Percentiles rank a stretch among this genome's conserved stretches.
phyloP scores from a whole-genome alignment of 2,888 invertebrate genomes.

The Pocota personata region DNA sequence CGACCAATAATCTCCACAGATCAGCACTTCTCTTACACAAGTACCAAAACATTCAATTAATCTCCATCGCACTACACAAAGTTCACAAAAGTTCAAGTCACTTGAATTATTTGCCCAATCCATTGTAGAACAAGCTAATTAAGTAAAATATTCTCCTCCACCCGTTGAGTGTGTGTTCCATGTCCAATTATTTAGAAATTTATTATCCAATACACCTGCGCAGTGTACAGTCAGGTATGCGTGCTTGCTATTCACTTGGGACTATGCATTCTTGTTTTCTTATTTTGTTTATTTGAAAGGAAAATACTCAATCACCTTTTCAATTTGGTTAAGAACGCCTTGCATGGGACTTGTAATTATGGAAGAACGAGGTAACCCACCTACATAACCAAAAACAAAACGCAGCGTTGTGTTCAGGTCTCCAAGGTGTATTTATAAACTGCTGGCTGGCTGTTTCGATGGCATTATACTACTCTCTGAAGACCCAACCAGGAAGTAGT shows the following conservation, averaged over 20 bases:
- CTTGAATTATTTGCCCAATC: neutral
- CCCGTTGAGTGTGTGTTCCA: neutral
- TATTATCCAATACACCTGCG: conserved; percentile 32
- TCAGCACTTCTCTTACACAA: too few relatives aligned
- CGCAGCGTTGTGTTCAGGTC: neutral
- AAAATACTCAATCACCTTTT: conserved; percentile 22
- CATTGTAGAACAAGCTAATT: conserved; percentile 21
- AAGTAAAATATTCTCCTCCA: neutral
- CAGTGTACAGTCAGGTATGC: neutral
- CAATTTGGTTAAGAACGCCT: conserved; percentile 20
- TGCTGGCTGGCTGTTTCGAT: neutral
- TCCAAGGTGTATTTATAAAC: conserved; percentile 22
- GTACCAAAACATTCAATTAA: neutral
- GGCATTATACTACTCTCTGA: conserved; percentile 17
- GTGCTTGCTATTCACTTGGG: neutral
- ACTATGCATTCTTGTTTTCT: neutral
- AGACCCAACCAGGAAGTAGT: conserved; percentile 46
- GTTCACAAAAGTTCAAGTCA: conserved; percentile 41
- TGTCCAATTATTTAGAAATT: conserved; percentile 17
- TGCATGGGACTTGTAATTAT: conserved; percentile 7
- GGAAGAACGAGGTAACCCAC: conserved; percentile 21
- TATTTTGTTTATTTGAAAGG: conserved; percentile 23
- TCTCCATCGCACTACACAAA: neutral
- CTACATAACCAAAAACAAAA: conserved; percentile 18
- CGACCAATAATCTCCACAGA: too few relatives aligned